These are phyloP conservation scores for Eueremaeus valkanovi DNA, from an alignment of 2,888 invertebrate genomes.

Conservation along the genomic window DNA sequence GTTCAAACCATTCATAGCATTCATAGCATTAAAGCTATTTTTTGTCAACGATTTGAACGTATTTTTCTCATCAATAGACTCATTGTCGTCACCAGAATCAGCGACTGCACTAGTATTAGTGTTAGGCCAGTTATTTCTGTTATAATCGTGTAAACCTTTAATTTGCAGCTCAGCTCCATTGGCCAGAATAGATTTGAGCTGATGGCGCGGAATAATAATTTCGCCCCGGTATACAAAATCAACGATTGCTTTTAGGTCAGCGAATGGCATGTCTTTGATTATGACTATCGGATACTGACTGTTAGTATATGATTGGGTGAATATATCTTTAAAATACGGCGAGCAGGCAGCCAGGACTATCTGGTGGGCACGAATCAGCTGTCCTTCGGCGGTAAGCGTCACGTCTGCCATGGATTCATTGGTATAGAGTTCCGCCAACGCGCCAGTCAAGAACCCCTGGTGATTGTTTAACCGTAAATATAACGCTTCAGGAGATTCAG, in stretches of 20 bases:
- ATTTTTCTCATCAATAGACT: not conserved
- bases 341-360: constrained; percentile 37
- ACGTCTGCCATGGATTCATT: constrained; percentile 31
- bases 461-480: constrained; percentile 28
- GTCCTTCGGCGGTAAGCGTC: constrained; percentile 35
- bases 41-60: not conserved
- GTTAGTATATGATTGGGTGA: not conserved
- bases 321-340: constrained; percentile 35
- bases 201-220: constrained; percentile 34
- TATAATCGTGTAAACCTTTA: not conserved
- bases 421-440: not conserved
- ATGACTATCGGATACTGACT: constrained; percentile 37
- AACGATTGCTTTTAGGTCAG: constrained; percentile 37
- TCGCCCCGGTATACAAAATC: constrained; percentile 40
- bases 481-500: not conserved
- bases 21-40: not conserved
- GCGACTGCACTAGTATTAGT: not conserved
- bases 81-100: not conserved
- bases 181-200: not conserved
- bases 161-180: not conserved
- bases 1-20: not conserved
- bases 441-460: not conserved
- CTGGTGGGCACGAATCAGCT: constrained; percentile 27
- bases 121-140: not conserved
- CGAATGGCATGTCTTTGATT: constrained; percentile 37